phyloP scores from a whole-genome alignment of 1,140 invertebrate species.

The Ctenoplectra terminalis region DNA sequence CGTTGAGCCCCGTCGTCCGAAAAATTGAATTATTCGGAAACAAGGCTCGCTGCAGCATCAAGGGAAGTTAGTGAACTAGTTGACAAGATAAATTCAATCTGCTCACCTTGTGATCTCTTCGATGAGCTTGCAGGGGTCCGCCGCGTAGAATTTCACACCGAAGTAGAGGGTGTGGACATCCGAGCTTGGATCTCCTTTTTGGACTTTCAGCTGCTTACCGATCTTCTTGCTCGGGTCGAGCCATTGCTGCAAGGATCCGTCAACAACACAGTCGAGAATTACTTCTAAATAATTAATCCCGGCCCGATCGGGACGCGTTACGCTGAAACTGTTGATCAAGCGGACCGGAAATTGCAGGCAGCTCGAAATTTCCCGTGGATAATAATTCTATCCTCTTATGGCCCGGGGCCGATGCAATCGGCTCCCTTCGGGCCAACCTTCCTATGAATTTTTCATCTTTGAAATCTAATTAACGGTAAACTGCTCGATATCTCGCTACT shows the following conservation, averaged over 20 bases:
- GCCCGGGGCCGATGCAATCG: slow-evolving; percentile 21
- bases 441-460: slow-evolving; percentile 36
- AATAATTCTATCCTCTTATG: slow-evolving; percentile 72
- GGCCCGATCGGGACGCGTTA: slow-evolving; percentile 3
- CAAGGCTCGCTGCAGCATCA: background rate
- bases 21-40: slow-evolving; percentile 1
- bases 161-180: slow-evolving; percentile 97
- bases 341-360: slow-evolving; percentile 76
- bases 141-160: slow-evolving; percentile 99
- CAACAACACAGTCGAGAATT: slow-evolving; percentile 13
- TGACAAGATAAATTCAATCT: slow-evolving; percentile 38
- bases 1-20: background rate
- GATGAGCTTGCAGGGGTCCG: slow-evolving; percentile 96
- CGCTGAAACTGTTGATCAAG: slow-evolving; percentile 55
- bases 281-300: slow-evolving; percentile 33
- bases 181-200: slow-evolving; percentile 84
- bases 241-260: slow-evolving; percentile 89
- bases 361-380: slow-evolving; percentile 76
- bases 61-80: background rate
- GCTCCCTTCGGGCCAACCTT: background rate
- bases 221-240: slow-evolving; percentile 93
- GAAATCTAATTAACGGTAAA: slow-evolving; percentile 48
- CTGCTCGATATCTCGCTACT: slow-evolving; percentile 7
- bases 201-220: slow-evolving; percentile 90
- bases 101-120: slow-evolving; percentile 96